Base-by-base conservation (phyloP, 1,140 invertebrate genomes). In the Ceratosolen solmsi region DNA sequence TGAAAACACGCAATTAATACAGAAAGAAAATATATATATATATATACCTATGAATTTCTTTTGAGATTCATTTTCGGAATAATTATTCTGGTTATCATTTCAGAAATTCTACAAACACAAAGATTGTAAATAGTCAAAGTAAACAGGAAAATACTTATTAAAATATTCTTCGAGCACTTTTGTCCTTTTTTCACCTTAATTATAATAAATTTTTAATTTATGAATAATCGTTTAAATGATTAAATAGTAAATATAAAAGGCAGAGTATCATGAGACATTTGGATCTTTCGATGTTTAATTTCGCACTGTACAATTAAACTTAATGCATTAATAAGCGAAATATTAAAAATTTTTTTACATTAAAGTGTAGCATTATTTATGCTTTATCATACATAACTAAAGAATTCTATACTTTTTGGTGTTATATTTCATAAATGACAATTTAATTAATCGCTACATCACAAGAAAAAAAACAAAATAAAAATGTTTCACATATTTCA, bases 61-160 rank as follows among this genome's bases (percentile, higher is more conserved):
- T 65, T 8, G 33, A 72, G 41, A 49, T 36, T 79, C 27, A n/a
- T 60, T 58, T 79, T 72, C 11, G 58, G 15, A 46, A 30, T n/a
- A 56, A 56, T 15, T 25, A 79, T 49, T 78, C 33, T 78, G 27
- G 70, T 78, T 70, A 70, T 38, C 60, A 70, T 33, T 68, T 70
- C 9, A 38, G 9, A 68, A 33, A 25, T 70, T 17, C 9, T 9
- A 60, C 25, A n/a, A n/a, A n/a, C n/a, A n/a, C n/a, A n/a, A n/a
- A n/a, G n/a, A n/a, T n/a, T n/a, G n/a, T n/a, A n/a, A n/a, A n/a
- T n/a, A n/a, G n/a, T n/a, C n/a, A n/a, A n/a, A n/a, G n/a, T n/a
- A n/a, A n/a, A n/a, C n/a, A n/a, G n/a, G n/a, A n/a, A n/a, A n/a
- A n/a, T n/a, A n/a, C n/a, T 60, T n/a, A 3, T 3, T 22, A 46